Evolutionary conservation across 2,113 vertebrate genomes (phyloP), one percentile per base, ranked within the genome.

Genomic region (Chrysemys picta): DNA sequence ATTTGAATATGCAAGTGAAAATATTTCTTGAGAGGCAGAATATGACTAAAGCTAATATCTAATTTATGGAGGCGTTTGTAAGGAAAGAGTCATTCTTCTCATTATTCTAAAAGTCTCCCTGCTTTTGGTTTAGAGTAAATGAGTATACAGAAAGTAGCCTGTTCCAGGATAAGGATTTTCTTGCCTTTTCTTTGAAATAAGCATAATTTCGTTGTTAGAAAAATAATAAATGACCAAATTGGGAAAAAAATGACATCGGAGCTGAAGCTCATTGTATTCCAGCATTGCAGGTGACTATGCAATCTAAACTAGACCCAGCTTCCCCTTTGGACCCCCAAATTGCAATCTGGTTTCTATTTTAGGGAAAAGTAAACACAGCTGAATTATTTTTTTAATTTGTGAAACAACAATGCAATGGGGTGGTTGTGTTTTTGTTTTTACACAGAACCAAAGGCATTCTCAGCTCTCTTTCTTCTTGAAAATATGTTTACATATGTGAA

Each of bases 51-150:
- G 93, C 92, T 98, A 97, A 97, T 97, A 97, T 97, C 95, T 96
- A 98, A 98, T 98, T 97, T 98, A 98, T 98, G 88, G 95, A 87
- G 84, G 83, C 91, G 97, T 97, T 98, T 98, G 91, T 98, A 97
- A 98, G 93, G 86, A 94, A 97, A 98, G 95, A 97, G 92, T 91
- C 89, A 96, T 90, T 97, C 85, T 89, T 96, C 90, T 95, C 90
- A 93, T 95, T 89, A 90, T 94, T 95, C 80, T 86, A 52, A 89
- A 98, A 24, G 17, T 95, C 88, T 97, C 95, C 57, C 87, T 93
- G 87, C 25, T 97, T 93, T 88, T 80, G 80, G 59, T 94, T 95
- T 96, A 93, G 78, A 96, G 95, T 85, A 94, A 89, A 87, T 78
- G 80, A 87, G 25, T 92, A 85, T 5, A 62, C 31, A 92, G 81